These are phyloP conservation scores for Nerophis lumbriciformis DNA, from an alignment of 2,113 vertebrate genomes.

Conservation along the genomic window DNA sequence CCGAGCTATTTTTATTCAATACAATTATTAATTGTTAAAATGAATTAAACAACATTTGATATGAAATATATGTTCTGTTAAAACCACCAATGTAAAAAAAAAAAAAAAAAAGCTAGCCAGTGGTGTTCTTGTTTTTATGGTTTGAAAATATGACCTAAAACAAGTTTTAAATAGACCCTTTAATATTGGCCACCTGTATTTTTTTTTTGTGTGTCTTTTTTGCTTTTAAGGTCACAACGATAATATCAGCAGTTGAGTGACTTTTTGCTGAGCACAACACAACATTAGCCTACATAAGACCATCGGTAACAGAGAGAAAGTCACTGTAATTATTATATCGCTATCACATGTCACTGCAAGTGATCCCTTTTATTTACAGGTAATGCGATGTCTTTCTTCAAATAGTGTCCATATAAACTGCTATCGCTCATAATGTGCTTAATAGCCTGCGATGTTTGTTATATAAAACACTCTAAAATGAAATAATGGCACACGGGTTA, in stretches of 20 bases:
- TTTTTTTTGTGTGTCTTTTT: neutral
- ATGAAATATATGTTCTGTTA: too few species aligned
- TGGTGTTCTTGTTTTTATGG: too few species aligned
- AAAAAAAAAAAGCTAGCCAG: too few species aligned
- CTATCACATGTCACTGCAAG: slow-evolving; percentile 1
- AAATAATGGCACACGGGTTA: slow-evolving; percentile 4
- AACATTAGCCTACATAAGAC: neutral
- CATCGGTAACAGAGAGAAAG: too few species aligned
- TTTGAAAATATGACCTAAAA: too few species aligned
- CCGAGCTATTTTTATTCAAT: too few species aligned
- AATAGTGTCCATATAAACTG: neutral
- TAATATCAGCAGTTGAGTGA: neutral
- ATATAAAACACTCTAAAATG: slow-evolving; percentile 11
- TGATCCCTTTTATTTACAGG: neutral
- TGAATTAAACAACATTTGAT: too few species aligned
- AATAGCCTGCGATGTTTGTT: slow-evolving; percentile 5
- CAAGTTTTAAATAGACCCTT: too few species aligned
- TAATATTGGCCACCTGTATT: too few species aligned
- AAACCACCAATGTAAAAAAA: too few species aligned
- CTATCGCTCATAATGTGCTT: neutral
- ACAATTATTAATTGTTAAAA: too few species aligned
- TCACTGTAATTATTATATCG: neutral
- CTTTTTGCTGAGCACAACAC: neutral
- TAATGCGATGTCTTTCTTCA: neutral
- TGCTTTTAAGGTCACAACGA: neutral